Percentiles rank a stretch among this genome's conserved stretches.
phyloP scores from a whole-genome alignment of 1,140 invertebrate species.

The Gerris buenoi region DNA sequence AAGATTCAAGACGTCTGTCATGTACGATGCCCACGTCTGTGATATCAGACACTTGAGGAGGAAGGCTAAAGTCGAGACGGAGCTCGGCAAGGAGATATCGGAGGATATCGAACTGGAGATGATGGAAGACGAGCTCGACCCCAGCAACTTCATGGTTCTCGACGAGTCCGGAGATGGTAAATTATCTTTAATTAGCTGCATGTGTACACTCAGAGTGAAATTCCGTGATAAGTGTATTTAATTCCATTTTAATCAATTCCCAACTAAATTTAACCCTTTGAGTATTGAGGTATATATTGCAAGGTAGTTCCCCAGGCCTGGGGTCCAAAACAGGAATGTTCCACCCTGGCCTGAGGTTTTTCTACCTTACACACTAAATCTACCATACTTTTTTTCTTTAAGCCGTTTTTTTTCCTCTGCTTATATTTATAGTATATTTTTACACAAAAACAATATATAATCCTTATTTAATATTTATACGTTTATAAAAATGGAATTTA shows the following conservation, averaged over 20 bases:
- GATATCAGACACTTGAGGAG: slow-evolving; percentile 61
- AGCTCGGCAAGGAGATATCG: slow-evolving; percentile 39
- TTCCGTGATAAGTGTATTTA: neutral
- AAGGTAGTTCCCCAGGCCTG: too few species aligned
- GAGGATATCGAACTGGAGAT: slow-evolving; percentile 30
- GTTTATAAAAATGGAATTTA: too few species aligned
- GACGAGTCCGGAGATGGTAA: slow-evolving; percentile 71
- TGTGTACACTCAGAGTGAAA: neutral
- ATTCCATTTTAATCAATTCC: neutral
- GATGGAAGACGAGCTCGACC: slow-evolving; percentile 55
- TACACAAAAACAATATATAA: too few species aligned
- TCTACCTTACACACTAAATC: too few species aligned
- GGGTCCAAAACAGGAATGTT: too few species aligned
- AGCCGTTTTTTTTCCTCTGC: too few species aligned
- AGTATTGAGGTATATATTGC: too few species aligned
- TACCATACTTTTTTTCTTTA: too few species aligned
- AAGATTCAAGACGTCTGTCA: slow-evolving; percentile 61
- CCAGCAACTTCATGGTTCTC: slow-evolving; percentile 55
- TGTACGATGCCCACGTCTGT: slow-evolving; percentile 63
- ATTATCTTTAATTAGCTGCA: slow-evolving; percentile 14
- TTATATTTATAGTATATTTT: too few species aligned
- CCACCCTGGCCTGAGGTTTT: too few species aligned
- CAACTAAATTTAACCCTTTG: too few species aligned
- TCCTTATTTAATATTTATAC: too few species aligned
- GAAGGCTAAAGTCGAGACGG: slow-evolving; percentile 21